Percentiles rank a stretch among this genome's conserved stretches.
phyloP scores from a whole-genome alignment of 2,797 vertebrate species.

The Galagoides demidoff region DNA sequence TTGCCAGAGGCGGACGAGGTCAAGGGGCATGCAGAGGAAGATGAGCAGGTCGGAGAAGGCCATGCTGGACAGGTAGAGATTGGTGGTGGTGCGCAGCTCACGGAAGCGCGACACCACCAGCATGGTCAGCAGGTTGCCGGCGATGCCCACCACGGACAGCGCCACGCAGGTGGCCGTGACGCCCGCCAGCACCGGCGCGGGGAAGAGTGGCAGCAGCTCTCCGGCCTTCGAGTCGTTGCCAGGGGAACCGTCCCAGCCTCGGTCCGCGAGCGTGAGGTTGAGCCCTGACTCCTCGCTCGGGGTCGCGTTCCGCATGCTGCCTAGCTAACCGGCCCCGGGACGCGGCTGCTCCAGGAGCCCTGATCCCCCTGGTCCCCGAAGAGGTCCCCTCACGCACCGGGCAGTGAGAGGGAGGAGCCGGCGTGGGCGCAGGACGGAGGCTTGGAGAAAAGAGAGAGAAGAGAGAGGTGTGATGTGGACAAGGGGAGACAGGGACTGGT shows the following conservation, averaged over 20 bases:
- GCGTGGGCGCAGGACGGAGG: not conserved
- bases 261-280: conserved; percentile 85
- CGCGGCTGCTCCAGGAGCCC: not conserved
- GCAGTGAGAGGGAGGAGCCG: not conserved
- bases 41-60: conserved; percentile 97
- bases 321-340: not conserved
- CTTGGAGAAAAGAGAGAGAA: not conserved
- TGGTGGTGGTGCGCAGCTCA: conserved; percentile 98
- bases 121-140: conserved; percentile 96
- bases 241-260: conserved; percentile 10
- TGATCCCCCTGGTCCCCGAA: not conserved
- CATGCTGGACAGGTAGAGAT: conserved; percentile 98
- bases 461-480: not conserved
- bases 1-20: conserved; percentile 97
- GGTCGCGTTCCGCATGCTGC: conserved; percentile 85
- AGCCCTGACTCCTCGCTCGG: conserved; percentile 54
- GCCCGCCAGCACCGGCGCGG: conserved; percentile 92
- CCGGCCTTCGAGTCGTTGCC: conserved; percentile 79
- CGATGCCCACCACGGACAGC: conserved; percentile 93
- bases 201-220: conserved; percentile 90
- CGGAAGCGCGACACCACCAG: conserved; percentile 95
- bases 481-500: not conserved
- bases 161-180: conserved; percentile 93
- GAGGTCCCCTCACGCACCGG: not conserved
- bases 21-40: conserved; percentile 97